Conservation (phyloP, 2,888 invertebrate genomes). For the Oeneis ivallda region DNA sequence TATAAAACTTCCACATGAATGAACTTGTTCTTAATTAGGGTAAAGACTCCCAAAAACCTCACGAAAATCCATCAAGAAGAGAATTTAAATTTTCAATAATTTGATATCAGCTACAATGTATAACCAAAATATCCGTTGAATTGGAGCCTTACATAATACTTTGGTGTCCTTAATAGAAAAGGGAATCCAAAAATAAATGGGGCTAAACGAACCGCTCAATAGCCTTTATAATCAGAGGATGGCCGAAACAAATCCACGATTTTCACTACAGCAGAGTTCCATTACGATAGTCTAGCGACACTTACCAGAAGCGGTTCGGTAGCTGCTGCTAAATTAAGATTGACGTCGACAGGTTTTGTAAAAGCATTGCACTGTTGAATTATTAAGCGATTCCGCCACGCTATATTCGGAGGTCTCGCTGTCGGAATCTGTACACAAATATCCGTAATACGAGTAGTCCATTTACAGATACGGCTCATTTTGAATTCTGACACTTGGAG, state of each 20-base stretch:
- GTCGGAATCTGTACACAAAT: conserved; percentile 50
- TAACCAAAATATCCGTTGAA: neutral
- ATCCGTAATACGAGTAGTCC: conserved; percentile 54
- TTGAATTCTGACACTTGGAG: conserved; percentile 76
- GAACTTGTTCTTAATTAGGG: too few relatives aligned
- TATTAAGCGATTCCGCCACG: conserved; percentile 76
- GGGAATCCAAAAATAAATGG: conserved; percentile 1
- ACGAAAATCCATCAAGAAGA: too few relatives aligned
- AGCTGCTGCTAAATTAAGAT: conserved; percentile 76
- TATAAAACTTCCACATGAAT: too few relatives aligned
- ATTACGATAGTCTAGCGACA: conserved; percentile 78
- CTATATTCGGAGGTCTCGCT: conserved; percentile 71
- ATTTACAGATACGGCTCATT: conserved; percentile 72
- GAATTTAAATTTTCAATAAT: too few relatives aligned
- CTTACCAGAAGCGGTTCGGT: conserved; percentile 76
- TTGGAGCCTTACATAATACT: neutral
- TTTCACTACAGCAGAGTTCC: conserved; percentile 69
- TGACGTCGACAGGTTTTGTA: conserved; percentile 81
- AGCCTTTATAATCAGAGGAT: conserved; percentile 18
- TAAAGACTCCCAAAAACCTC: too few relatives aligned
- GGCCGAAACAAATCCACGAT: conserved; percentile 29
- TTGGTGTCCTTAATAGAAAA: neutral
- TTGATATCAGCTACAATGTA: too few relatives aligned
- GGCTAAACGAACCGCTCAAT: conserved; percentile 5
- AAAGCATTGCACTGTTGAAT: conserved; percentile 82